phyloP scores from a whole-genome alignment of 2,113 vertebrate species.

The Hippocampus guttulatus region DNA sequence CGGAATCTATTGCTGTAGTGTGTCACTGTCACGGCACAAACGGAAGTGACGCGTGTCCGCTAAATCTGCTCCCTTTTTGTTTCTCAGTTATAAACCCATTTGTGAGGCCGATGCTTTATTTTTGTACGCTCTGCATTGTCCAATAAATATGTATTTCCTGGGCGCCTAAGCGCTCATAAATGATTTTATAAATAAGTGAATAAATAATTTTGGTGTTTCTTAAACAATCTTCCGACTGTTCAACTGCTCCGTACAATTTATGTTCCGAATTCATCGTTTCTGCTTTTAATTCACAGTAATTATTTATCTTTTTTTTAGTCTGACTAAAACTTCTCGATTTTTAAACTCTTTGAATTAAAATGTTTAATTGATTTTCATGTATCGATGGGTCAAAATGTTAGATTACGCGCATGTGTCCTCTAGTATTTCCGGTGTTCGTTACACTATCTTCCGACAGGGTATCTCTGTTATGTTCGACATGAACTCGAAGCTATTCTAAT shows the following conservation, averaged over 20 bases:
- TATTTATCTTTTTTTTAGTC: neutral
- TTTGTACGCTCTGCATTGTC: too few species aligned
- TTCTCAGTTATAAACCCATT: neutral
- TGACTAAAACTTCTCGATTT: too few species aligned
- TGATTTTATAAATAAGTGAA: too few species aligned
- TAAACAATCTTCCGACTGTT: neutral
- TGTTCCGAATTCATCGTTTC: neutral
- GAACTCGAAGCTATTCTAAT: neutral
- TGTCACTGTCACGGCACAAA: too few species aligned
- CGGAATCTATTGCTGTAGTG: too few species aligned
- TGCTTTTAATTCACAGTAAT: neutral
- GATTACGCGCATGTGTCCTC: neutral
- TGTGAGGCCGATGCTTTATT: neutral
- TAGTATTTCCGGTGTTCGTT: neutral
- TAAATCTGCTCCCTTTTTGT: too few species aligned
- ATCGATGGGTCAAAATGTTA: neutral
- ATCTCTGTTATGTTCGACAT: neutral
- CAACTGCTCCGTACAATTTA: neutral
- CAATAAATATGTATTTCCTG: too few species aligned
- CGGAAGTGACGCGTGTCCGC: too few species aligned
- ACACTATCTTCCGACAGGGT: neutral
- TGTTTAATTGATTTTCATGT: neutral
- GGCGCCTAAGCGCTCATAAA: too few species aligned
- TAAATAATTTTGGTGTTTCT: too few species aligned
- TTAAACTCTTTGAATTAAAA: too few species aligned